Conservation (phyloP, 2,113 vertebrate species). For the Megalops atlanticus region DNA sequence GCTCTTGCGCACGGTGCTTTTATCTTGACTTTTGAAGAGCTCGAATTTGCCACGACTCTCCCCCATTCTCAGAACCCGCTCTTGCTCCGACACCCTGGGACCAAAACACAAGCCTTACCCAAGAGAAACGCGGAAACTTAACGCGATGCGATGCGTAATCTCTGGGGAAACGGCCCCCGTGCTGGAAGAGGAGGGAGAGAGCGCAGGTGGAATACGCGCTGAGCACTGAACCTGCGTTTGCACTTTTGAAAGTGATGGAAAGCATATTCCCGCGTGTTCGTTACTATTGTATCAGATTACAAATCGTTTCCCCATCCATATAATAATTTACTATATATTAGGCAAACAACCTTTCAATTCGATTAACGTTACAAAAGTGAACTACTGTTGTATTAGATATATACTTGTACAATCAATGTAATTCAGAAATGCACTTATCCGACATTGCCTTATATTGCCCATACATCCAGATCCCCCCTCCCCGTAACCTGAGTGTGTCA, state of each 20-base stretch:
- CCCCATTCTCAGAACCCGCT: constrained; percentile 36
- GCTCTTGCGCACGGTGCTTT: constrained; percentile 41
- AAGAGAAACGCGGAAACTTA: background rate
- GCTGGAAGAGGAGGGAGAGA: background rate
- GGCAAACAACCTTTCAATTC: background rate
- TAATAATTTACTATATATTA: background rate
- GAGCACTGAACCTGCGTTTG: background rate
- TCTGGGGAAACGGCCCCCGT: background rate
- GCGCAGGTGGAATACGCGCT: background rate
- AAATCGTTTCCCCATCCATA: background rate
- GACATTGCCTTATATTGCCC: no score
- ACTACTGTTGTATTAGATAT: no score
- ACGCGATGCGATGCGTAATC: no score
- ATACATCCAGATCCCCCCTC: no score
- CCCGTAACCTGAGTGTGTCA: no score
- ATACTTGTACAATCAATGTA: no score
- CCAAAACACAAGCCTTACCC: background rate
- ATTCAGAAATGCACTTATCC: no score
- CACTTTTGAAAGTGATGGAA: background rate
- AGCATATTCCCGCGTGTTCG: background rate
- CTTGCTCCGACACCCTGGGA: background rate
- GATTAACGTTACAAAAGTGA: background rate
- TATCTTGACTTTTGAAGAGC: constrained; percentile 33
- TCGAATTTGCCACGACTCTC: constrained; percentile 45
- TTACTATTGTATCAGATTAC: background rate